Conservation (phyloP, 53 echinoderm and acorn worm genomes). For the Mesocentrotus franciscanus region DNA sequence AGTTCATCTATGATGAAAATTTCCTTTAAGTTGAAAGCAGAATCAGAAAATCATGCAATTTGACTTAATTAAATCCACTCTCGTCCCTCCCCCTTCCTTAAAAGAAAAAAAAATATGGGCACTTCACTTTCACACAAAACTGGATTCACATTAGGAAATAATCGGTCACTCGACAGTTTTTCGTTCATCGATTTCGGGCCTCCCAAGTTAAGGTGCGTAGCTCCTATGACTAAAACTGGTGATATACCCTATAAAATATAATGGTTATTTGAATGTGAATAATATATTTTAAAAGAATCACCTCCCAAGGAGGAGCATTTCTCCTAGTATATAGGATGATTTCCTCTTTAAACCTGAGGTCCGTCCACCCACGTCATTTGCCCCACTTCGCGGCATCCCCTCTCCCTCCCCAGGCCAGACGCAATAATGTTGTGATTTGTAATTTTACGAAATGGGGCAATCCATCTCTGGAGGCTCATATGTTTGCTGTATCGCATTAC, state of each 20-base stretch:
- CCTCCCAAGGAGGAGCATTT: not conserved
- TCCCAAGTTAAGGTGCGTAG: not conserved
- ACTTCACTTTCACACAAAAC: too few relatives aligned
- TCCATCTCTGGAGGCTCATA: constrained; percentile 64
- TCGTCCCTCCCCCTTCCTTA: too few relatives aligned
- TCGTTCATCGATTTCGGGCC: not conserved
- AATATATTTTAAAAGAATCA: not conserved
- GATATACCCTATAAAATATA: not conserved
- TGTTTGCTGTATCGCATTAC: constrained; percentile 56
- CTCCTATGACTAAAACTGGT: not conserved
- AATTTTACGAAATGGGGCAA: constrained; percentile 69
- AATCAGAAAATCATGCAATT: too few relatives aligned
- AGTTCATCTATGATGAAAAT: too few relatives aligned
- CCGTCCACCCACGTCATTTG: constrained; percentile 64
- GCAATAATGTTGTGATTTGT: constrained; percentile 72
- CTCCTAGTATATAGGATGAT: not conserved
- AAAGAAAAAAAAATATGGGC: too few relatives aligned
- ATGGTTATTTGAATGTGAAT: not conserved
- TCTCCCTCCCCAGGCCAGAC: constrained; percentile 49
- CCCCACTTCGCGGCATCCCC: constrained; percentile 44
- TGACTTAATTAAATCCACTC: too few relatives aligned
- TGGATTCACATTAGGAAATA: not conserved
- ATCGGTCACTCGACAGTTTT: not conserved
- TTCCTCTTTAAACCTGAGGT: constrained; percentile 17
- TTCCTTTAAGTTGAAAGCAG: too few relatives aligned